Conservation (phyloP, 30 jellyfish, hydroid and myxozoan species). For the Morbakka virulenta region DNA sequence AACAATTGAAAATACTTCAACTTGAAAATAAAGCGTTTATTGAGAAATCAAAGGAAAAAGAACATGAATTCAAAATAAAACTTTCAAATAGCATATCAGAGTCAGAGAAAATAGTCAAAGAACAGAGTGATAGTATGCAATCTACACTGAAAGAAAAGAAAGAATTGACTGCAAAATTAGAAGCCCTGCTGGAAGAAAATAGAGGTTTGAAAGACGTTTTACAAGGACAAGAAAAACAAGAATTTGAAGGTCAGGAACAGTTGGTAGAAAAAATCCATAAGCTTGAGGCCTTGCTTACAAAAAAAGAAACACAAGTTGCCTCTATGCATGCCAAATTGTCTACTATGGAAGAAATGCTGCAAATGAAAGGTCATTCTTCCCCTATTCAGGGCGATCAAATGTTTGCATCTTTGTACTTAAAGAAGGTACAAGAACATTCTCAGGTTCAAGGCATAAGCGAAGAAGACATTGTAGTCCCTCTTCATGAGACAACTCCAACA, state of each 20-base stretch:
- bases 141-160: not conserved
- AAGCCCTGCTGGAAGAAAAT: constrained; percentile 2
- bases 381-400: not conserved
- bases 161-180: constrained; percentile 11
- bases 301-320: not conserved
- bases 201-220: not conserved
- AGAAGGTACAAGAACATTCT: not conserved
- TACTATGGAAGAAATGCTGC: not conserved
- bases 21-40: constrained; percentile 15
- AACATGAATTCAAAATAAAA: no score
- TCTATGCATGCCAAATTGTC: not conserved
- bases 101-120: not conserved
- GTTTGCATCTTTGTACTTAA: not conserved
- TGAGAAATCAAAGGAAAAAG: not conserved
- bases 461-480: not conserved
- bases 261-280: constrained; percentile 24
- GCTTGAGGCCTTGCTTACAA: not conserved
- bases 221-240: not conserved
- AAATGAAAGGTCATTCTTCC: not conserved
- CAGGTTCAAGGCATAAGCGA: not conserved
- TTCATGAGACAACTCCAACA: not conserved
- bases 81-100: not conserved
- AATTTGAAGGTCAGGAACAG: not conserved
- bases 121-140: not conserved
- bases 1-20: not conserved